phyloP scores from a whole-genome alignment of 2,797 vertebrate species.

The Scomberomorus guttatus region DNA sequence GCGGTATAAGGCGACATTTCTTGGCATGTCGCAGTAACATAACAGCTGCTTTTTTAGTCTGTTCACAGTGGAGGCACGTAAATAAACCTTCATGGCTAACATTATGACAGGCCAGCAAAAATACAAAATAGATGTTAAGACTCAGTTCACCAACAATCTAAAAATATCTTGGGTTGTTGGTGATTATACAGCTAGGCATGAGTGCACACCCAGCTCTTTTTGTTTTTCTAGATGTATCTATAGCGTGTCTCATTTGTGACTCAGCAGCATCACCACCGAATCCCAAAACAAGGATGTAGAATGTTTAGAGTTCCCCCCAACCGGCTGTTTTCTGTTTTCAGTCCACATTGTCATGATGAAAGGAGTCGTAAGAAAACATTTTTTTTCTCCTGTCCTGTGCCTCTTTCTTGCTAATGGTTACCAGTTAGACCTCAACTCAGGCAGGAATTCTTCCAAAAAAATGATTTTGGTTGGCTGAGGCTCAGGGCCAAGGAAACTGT shows the following conservation, averaged over 20 bases:
- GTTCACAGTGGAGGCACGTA: background rate
- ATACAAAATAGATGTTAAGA: conserved; percentile 25
- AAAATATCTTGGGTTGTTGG: conserved; percentile 37
- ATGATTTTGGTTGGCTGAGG: conserved; percentile 35
- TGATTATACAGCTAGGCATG: conserved; percentile 33
- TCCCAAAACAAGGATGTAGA: conserved; percentile 39
- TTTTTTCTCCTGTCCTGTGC: background rate
- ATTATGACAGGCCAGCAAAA: conserved; percentile 34
- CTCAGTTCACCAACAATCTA: conserved; percentile 33
- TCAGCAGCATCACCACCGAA: conserved; percentile 43
- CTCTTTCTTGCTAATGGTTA: background rate
- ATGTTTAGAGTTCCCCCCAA: conserved; percentile 29
- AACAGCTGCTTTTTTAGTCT: conserved; percentile 15
- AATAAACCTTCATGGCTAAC: conserved; percentile 1
- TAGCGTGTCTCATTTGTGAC: conserved; percentile 41
- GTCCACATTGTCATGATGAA: conserved; percentile 33
- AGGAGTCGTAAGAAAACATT: conserved; percentile 26
- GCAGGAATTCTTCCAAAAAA: conserved; percentile 18
- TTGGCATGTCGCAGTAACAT: conserved; percentile 10
- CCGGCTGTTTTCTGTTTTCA: conserved; percentile 31
- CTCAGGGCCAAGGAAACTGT: conserved; percentile 36
- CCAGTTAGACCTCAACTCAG: background rate
- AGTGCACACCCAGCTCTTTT: conserved; percentile 28
- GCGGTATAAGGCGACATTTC: conserved; percentile 14
- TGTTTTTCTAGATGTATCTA: conserved; percentile 46